phyloP scores from a whole-genome alignment of 2,113 vertebrate genomes.

The Syngnathoides biaculeatus region DNA sequence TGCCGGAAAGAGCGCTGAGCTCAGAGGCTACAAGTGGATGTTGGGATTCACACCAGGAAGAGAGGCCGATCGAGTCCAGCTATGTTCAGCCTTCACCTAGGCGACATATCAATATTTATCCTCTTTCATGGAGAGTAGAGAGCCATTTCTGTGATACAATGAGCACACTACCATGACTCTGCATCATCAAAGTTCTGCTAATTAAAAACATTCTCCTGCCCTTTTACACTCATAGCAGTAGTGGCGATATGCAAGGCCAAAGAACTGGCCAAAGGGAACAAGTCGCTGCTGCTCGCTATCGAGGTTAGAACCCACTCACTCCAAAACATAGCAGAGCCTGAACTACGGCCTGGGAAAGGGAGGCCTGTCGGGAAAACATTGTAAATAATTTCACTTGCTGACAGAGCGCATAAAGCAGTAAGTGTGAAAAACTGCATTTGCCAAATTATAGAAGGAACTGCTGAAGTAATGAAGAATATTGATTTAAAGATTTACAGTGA shows the following conservation, averaged over 20 bases:
- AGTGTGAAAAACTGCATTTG: background rate
- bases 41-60: slow-evolving; percentile 36
- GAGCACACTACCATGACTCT: background rate
- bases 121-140: slow-evolving; percentile 3
- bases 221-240: too few relatives aligned
- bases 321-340: background rate
- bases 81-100: slow-evolving; percentile 15
- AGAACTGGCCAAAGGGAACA: background rate
- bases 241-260: too few relatives aligned
- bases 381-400: background rate
- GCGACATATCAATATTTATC: slow-evolving; percentile 33
- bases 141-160: background rate
- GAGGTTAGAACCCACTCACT: background rate
- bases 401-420: background rate
- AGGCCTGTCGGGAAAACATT: background rate
- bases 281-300: background rate
- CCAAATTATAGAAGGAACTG: background rate
- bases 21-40: slow-evolving; percentile 23
- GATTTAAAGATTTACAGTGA: too few relatives aligned
- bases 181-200: background rate
- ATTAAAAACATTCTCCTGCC: background rate
- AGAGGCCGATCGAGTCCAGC: slow-evolving; percentile 21
- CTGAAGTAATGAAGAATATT: too few relatives aligned
- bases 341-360: background rate
- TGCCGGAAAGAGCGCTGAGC: slow-evolving; percentile 33